Percentiles rank a stretch among this genome's conserved stretches.
Conservation (phyloP, 37 sponge, comb jelly and placozoan genomes). For the Ianthella basta region DNA sequence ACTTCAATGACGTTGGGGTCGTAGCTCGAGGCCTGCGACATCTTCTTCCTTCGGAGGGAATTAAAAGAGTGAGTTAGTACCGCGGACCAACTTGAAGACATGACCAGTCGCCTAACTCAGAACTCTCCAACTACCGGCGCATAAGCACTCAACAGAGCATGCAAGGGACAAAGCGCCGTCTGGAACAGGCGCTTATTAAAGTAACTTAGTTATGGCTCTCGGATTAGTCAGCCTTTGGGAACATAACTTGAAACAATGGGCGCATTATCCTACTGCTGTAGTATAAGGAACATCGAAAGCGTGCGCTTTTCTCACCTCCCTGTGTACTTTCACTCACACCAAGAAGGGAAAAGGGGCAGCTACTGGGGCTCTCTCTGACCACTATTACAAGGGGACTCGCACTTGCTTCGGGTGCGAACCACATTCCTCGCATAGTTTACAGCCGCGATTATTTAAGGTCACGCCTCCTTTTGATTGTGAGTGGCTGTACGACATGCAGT, state of each 20-base stretch:
- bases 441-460: not conserved
- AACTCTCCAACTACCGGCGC: not conserved
- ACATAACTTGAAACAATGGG: too few relatives aligned
- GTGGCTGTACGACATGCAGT: too few relatives aligned
- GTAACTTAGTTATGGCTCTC: not conserved
- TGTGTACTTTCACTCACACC: not conserved
- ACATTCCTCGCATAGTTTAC: not conserved
- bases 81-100: not conserved
- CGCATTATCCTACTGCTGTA: too few relatives aligned
- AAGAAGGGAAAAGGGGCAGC: too few relatives aligned
- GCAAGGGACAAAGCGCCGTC: too few relatives aligned
- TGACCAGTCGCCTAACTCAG: not conserved
- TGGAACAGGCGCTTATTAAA: not conserved
- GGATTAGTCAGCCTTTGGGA: too few relatives aligned
- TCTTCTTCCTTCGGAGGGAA: conserved; percentile 20
- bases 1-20: conserved; percentile 83
- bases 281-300: too few relatives aligned
- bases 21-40: conserved; percentile 40
- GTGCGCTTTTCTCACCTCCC: not conserved
- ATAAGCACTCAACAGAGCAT: too few relatives aligned
- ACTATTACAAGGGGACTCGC: too few relatives aligned
- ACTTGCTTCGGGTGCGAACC: not conserved
- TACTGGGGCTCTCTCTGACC: too few relatives aligned
- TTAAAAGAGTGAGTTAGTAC: not conserved
- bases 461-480: not conserved